Conservation (phyloP, 2,888 invertebrate species). For the Brachyopa scutellaris region DNA sequence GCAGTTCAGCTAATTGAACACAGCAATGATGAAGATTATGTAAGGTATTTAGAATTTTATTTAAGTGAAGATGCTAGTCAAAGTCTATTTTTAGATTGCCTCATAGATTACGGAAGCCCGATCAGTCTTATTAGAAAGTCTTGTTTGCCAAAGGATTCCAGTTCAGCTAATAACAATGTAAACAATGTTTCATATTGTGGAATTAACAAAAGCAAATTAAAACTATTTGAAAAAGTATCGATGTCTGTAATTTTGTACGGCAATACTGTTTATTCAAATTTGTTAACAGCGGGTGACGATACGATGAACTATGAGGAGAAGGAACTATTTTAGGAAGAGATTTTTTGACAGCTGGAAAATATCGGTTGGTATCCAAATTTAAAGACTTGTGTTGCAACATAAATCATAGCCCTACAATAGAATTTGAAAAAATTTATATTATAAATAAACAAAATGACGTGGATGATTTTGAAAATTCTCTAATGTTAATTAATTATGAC, state of each 20-base stretch:
- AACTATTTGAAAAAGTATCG: constrained; percentile 36
- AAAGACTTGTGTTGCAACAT: too few species aligned
- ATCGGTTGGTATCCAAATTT: neutral
- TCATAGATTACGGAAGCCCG: constrained; percentile 67
- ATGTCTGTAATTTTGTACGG: too few species aligned
- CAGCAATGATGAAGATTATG: neutral
- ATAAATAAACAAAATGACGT: neutral
- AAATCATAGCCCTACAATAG: too few species aligned
- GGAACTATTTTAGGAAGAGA: neutral
- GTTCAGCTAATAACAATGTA: constrained; percentile 5
- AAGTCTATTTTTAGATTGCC: constrained; percentile 55
- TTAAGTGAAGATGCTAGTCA: constrained; percentile 1
- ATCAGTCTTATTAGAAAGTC: constrained; percentile 45
- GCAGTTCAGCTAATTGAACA: neutral
- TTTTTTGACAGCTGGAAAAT: neutral
- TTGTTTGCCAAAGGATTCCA: constrained; percentile 18
- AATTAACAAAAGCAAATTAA: constrained; percentile 62
- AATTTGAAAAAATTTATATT: too few species aligned
- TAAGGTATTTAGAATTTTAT: constrained; percentile 2
- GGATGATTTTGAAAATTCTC: neutral
- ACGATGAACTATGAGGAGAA: neutral
- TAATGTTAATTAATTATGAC: neutral
- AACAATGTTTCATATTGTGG: constrained; percentile 57
- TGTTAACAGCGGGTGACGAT: too few species aligned
- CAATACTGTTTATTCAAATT: too few species aligned